phyloP scores from a whole-genome alignment of 1,140 invertebrate genomes.

The Drosophila pachea region DNA sequence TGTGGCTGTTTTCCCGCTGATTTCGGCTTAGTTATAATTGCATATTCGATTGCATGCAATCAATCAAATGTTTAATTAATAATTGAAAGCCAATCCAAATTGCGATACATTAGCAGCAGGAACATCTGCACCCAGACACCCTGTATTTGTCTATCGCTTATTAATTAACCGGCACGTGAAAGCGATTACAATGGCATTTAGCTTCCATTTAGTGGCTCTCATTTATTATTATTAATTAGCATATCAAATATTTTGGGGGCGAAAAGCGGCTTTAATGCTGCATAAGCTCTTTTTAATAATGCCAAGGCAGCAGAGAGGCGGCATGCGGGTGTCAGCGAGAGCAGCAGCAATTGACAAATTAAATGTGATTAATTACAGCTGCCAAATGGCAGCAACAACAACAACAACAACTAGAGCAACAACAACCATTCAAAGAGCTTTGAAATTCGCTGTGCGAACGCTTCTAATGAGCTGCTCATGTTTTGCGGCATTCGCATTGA shows the following conservation, averaged over 20 bases:
- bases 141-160: background rate
- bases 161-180: background rate
- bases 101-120: background rate
- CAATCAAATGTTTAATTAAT: background rate
- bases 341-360: constrained; percentile 21
- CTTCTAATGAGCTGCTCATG: constrained; percentile 24
- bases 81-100: background rate
- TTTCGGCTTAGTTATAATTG: background rate
- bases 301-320: background rate
- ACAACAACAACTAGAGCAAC: background rate
- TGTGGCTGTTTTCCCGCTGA: no score
- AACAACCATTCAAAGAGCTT: constrained; percentile 2
- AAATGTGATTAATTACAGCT: constrained; percentile 42
- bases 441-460: background rate
- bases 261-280: constrained; percentile 30
- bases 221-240: constrained; percentile 29
- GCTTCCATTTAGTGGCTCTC: background rate
- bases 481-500: constrained; percentile 23
- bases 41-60: background rate
- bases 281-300: constrained; percentile 36
- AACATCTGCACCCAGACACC: no score
- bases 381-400: constrained; percentile 4
- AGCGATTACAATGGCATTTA: background rate
- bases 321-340: background rate
- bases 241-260: constrained; percentile 16